A percentile compares a stretch with the other conserved stretches of the same genome.
phyloP scores from a whole-genome alignment of 2,888 invertebrate genomes.

The Catonia carolina region DNA sequence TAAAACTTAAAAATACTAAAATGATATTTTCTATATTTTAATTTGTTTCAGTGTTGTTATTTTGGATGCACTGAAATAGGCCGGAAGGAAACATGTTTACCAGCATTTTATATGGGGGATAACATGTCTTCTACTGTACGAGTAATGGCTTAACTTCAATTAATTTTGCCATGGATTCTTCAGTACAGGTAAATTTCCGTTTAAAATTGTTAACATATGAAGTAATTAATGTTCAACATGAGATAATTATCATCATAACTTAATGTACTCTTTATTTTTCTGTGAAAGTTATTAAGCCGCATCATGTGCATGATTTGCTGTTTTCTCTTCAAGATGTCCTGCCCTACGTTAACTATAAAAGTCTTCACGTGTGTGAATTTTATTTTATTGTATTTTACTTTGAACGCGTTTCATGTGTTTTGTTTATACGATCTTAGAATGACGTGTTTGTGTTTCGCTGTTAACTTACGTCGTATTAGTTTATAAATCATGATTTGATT shows the following conservation, averaged over 20 bases:
- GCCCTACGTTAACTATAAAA: too few species aligned
- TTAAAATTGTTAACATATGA: constrained; percentile 2
- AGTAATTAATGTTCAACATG: background rate
- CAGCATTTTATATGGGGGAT: constrained; percentile 8
- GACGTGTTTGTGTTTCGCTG: too few species aligned
- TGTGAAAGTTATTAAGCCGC: constrained; percentile 5
- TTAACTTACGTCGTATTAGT: too few species aligned
- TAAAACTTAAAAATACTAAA: too few species aligned
- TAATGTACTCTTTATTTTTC: too few species aligned
- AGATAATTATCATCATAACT: too few species aligned
- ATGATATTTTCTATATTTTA: too few species aligned
- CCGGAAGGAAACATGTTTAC: background rate
- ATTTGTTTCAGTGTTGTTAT: background rate
- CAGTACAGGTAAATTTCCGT: constrained; percentile 26
- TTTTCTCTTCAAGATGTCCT: background rate
- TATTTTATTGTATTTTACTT: too few species aligned
- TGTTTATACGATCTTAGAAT: too few species aligned
- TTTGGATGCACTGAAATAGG: background rate
- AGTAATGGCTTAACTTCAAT: constrained; percentile 31
- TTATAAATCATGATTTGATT: too few species aligned
- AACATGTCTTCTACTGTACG: constrained; percentile 28
- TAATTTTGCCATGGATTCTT: constrained; percentile 29
- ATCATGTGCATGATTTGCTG: constrained; percentile 13
- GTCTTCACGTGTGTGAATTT: too few species aligned
- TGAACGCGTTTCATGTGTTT: too few species aligned